Conservation (phyloP, 2,797 vertebrate species). For the Phalanger gymnotis region DNA sequence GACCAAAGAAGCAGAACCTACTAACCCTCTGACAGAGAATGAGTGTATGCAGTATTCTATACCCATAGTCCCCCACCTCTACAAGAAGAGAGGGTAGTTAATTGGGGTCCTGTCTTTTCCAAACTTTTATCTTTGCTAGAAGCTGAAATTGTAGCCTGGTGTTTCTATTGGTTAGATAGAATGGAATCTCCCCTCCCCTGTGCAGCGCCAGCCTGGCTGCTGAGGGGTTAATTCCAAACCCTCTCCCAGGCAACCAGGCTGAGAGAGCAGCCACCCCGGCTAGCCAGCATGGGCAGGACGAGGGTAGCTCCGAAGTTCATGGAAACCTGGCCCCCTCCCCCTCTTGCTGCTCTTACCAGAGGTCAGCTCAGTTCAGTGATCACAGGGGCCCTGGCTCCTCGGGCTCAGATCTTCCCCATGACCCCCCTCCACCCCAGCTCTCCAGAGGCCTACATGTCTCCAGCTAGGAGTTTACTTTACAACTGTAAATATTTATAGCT, state of each 20-base stretch:
- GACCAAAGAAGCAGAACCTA: background rate
- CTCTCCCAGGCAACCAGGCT: background rate
- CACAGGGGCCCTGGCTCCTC: background rate
- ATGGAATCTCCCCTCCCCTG: background rate
- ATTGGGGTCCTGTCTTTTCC: background rate
- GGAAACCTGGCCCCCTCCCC: background rate
- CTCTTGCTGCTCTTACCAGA: background rate
- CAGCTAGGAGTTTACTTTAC: constrained; percentile 55
- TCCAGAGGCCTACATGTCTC: background rate
- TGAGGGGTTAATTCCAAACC: background rate
- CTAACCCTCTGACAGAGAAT: background rate
- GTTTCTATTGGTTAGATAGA: background rate
- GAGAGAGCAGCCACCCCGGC: background rate
- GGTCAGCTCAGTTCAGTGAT: constrained; percentile 15
- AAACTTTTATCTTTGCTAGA: background rate
- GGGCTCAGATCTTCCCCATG: background rate
- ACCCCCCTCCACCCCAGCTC: background rate
- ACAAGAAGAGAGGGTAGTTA: background rate
- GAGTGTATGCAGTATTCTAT: background rate
- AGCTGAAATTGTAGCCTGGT: background rate
- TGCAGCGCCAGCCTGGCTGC: background rate
- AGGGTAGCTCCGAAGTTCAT: background rate
- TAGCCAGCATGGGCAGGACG: too few relatives aligned
- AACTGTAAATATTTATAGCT: constrained; percentile 73
- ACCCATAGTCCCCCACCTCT: background rate